Evolutionary conservation across 2,888 invertebrate genomes (phyloP), one percentile per base, ranked within the genome.

Genomic region (Bibio marci): DNA sequence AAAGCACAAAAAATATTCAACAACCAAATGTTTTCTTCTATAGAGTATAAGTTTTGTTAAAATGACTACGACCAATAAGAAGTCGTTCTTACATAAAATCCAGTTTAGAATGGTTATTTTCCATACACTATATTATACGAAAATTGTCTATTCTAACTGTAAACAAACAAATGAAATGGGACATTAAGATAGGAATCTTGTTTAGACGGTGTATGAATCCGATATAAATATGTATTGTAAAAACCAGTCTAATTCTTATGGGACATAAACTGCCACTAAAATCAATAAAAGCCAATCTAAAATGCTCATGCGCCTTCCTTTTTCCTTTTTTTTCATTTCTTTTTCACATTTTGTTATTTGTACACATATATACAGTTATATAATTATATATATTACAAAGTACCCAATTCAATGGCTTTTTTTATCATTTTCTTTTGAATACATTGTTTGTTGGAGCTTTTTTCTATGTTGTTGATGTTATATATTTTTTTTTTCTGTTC

Each of bases 11-110:
- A 43, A 43, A 43, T 42, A 45, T 42, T 42, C 22, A 22, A 22
- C 22, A 22, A 8, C 17, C 17, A 43, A 44, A 41, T 38, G 40
- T 36, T 41, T 41, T 42, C 42, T 43, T 42, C 42, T 44, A 44
- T 15, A 4, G n/a, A n/a, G n/a, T n/a, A 10, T 15, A 22, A 3
- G 22, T 14, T 44, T 45, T 42, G 41, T 43, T 40, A 36, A 45
- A 46, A 47, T 43, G 44, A 44, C 43, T 44, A 52, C 50, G 52
- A 49, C 52, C 52, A 52, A 52, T 52, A 52, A 52, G 52, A 50
- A 52, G 47, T 46, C 50, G 50, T 49, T 50, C 45, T 34, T 31
- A 41, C 40, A 22, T 22, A 38, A 44, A 44, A 44, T 42, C 36
- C 34, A 41, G 43, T 41, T 44, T 39, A 46, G 45, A 46, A 39